Base-by-base conservation (phyloP, 2,888 invertebrate species). In the Eledone cirrhosa region DNA sequence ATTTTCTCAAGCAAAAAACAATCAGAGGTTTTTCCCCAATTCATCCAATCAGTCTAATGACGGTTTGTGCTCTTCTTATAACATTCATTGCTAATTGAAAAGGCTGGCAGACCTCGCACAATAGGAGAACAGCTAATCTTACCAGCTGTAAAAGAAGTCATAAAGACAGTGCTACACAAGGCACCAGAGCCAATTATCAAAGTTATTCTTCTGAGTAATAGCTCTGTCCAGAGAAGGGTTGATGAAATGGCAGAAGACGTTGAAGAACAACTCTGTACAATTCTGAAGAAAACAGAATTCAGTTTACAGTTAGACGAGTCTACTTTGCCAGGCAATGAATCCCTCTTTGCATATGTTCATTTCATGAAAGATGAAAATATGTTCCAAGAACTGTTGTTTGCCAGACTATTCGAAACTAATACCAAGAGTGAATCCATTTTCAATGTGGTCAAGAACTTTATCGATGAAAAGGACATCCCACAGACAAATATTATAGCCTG, bases 171-270 rank as follows among this genome's bases (percentile, higher is more conserved):
- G 13, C 13, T 53, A 53, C n/a, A 53, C 22, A 53, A 53, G 53
- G 13, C 53, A 53, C 2, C 2, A 22, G 5, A 53, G 19, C 19
- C 19, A 53, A 53, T 53, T 53, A 3, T 3, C 19, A 53, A 53
- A 53, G 53, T n/a, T 53, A 53, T 53, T n/a, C n/a, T n/a, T 53
- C 53, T 53, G 19, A 53, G 53, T 53, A n/a, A 53, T 53, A 53
- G n/a, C 53, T 53, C 1, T 2, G 5, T 53, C n/a, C n/a, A 53
- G n/a, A 53, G 2, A n/a, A 5, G 2, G 5, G 53, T n/a, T n/a
- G n/a, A n/a, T n/a, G n/a, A n/a, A n/a, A n/a, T n/a, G n/a, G n/a
- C n/a, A n/a, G n/a, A n/a, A n/a, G n/a, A n/a, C n/a, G n/a, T n/a
- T n/a, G n/a, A n/a, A n/a, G n/a, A n/a, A n/a, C n/a, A n/a, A n/a